Base-by-base conservation (phyloP, 2,888 invertebrate species). In the Tinea semifulvella region DNA sequence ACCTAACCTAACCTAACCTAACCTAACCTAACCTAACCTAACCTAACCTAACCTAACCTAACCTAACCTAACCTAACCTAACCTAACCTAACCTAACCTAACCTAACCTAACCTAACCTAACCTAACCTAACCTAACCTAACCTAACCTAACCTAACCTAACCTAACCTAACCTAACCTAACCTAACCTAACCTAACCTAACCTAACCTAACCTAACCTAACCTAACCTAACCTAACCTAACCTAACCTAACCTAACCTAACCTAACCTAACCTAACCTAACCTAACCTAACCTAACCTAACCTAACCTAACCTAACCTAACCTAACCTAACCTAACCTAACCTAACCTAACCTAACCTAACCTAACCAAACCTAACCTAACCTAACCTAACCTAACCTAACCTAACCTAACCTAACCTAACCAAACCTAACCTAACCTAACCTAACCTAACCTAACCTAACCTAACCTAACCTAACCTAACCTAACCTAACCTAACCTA, bases 31-130 rank as follows among this genome's bases (percentile, higher is more conserved):
- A 51, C 50, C 52, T 47, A 50, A 52, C 49, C 51, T 50, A 51
- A 52, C 51, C 52, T 50, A 48, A 49, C 50, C 49, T 47, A 46
- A 47, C 49, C 48, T 45, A 46, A 43, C 42, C n/a, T 48, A 49
- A 49, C 48, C 50, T 50, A 53, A 51, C 51, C 52, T 53, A 51
- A 51, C 50, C 51, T 50, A 51, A 53, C 51, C 51, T 53, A 53
- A 53, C 51, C 51, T 50, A 53, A 50, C 50, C 51, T 51, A 51
- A 51, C 49, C 50, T 51, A 52, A 50, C 50, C 50, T 51, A 52
- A 51, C 50, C 50, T 48, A 51, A 49, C 50, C 50, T 49, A 50
- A 49, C 50, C 49, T 49, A 51, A 47, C 50, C 48, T 48, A 50
- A 49, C 50, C 50, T 50, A 52, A 50, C 50, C 49, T 49, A 52